Evolutionary conservation across 2,113 vertebrate species (phyloP), one percentile per base, ranked within the genome.

Genomic region (Hemichromis elongatus): DNA sequence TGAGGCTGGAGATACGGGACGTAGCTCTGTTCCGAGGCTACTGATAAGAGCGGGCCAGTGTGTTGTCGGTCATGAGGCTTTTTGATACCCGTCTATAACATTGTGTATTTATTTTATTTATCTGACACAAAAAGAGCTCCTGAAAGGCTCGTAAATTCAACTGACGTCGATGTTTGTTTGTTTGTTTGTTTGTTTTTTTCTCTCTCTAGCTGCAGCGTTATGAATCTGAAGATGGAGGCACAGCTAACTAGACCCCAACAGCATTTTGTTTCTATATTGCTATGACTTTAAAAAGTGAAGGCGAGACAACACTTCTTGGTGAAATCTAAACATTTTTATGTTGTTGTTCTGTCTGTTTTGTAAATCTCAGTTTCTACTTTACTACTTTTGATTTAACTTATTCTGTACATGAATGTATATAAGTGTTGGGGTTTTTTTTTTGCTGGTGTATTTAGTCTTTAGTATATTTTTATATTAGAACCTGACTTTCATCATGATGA

Each of bases 161-260:
- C 19, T 80, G 18, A 78, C 1, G 0, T n/a, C 4, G 3, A 45
- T 78, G 2, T 66, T 66, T 66, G 10, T n/a, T 0, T 55, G 4
- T 28, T 28, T 28, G 28, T 28, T 28, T 28, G 3, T 30, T 14
- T 40, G n/a, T n/a, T 79, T 5, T 50, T 45, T 63, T 68, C 21
- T 26, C 92, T 94, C 87, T 89, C 89, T 77, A 99, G 98, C 96
- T 99, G 91, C 95, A 96, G 93, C 96, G 93, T 18, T 96, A 96
- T 89, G 97, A 99, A 94, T 93, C 95, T 90, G 97, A 98, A n/a
- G 96, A 97, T 88, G 96, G 96, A 91, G 93, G 92, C 81, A 90
- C 95, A 87, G 96, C 95, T 73, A 97, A 97, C 91, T 97, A 96
- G 77, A 87, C 88, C 84, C 85, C 24, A 33, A 26, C 54, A 57